phyloP scores from a whole-genome alignment of 2,797 vertebrate species.

The Pangasius krempfi region DNA sequence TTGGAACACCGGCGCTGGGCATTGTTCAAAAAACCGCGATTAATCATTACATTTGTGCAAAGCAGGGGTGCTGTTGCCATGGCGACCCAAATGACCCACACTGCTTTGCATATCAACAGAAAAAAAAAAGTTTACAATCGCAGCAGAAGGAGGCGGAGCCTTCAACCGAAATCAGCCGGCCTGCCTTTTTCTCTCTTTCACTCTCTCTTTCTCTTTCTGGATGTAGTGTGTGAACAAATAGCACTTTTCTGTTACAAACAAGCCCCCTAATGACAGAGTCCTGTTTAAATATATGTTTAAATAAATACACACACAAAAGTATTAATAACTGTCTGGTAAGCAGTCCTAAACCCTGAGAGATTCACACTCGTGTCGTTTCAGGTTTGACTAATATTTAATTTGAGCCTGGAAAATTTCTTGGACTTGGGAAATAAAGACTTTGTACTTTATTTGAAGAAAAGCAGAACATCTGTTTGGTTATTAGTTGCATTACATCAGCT shows the following conservation, averaged over 20 bases:
- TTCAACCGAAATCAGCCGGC: constrained; percentile 55
- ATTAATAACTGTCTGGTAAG: constrained; percentile 41
- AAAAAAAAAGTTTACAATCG: constrained; percentile 68
- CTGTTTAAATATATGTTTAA: too few species aligned
- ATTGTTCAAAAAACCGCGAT: constrained; percentile 69
- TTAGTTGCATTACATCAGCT: constrained; percentile 46
- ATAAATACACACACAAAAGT: constrained; percentile 27
- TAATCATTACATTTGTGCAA: constrained; percentile 74
- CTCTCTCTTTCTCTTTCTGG: constrained; percentile 51
- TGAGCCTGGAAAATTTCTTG: constrained; percentile 44
- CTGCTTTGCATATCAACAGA: constrained; percentile 77
- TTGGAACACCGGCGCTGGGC: constrained; percentile 60
- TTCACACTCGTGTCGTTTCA: constrained; percentile 32
- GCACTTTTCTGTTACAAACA: constrained; percentile 41
- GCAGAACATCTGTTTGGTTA: constrained; percentile 41
- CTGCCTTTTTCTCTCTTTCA: constrained; percentile 48
- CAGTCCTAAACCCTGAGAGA: constrained; percentile 31
- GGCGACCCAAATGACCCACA: constrained; percentile 67
- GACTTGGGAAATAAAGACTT: constrained; percentile 29
- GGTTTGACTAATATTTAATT: constrained; percentile 36
- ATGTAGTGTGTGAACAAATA: constrained; percentile 55
- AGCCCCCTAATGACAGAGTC: constrained; percentile 45
- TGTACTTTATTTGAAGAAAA: constrained; percentile 26
- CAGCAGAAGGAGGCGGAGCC: constrained; percentile 49
- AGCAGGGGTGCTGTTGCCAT: constrained; percentile 68